Base-by-base conservation (phyloP, 2,797 vertebrate species). In the Characodon lateralis region DNA sequence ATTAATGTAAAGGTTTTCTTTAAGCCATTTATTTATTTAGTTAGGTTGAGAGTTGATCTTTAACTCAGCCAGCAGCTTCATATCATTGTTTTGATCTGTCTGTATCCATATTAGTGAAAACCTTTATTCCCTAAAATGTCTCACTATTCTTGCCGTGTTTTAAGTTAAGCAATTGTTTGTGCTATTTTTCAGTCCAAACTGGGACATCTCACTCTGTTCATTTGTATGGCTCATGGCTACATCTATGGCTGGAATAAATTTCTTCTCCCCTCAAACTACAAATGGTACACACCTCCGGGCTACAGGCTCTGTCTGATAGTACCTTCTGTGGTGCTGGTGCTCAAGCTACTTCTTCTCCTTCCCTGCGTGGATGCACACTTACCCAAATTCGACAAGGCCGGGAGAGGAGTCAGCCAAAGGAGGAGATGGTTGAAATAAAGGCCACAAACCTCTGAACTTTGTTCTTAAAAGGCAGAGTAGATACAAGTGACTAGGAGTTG, bases 311-410 rank as follows among this genome's bases (percentile, higher is more conserved):
- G 95, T 2, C 96, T 98, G 66, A 90, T 97, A 53, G 59, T 97
- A 76, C 97, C 98, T 0, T 97, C 96, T 7, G 80, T 93, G 6
- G 96, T 97, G 65, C 83, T 98, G 83, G 90, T 96, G 74, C 88
- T 97, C 59, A 99, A 98, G 90, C 84, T 94, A 26, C 83, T 98
- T 75, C 93, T 99, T n/a, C 80, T 97, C 82, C 84, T 96, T 26
- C 97, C 97, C 0, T 99, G 97, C n/a, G 61, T 98, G 71, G 96
- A 98, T 94, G 85, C 48, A 92, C 85, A 5, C 92, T 98, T 68
- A 96, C 90, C 0, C 90, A 75, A 76, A 98, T 99, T 80, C 95
- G 96, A 8, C 97, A 97, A 82, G 98, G 98, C 56, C 98, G 97
- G 97, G 97, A 98, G 88, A 95, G 95, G 82, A 93, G 97, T 2